Evolutionary conservation across 2,797 vertebrate species (phyloP).

Genomic region (Eulemur rubriventer): DNA sequence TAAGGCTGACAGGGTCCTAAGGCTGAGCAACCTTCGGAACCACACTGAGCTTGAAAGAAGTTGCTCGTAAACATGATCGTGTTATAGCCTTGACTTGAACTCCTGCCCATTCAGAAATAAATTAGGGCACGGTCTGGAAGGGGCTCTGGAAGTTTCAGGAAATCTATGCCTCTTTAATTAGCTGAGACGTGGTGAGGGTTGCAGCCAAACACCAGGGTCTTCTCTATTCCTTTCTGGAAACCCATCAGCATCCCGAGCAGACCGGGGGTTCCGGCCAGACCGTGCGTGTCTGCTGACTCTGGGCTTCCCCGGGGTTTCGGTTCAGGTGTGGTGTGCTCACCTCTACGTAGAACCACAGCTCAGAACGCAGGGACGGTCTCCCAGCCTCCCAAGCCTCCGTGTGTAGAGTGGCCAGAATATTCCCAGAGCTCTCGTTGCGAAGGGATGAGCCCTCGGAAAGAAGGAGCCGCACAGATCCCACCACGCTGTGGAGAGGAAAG

Average conservation of each 20-base stretch:
- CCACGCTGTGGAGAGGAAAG: background rate
- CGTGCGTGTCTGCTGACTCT: background rate
- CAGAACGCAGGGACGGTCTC: background rate
- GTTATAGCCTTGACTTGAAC: background rate
- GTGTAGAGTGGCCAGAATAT: background rate
- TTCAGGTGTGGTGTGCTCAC: accelerated
- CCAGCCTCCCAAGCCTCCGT: background rate
- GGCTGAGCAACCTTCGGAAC: background rate
- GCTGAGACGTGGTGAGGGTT: background rate
- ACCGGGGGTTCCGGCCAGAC: background rate
- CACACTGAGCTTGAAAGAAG: background rate
- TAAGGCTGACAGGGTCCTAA: background rate
- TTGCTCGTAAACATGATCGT: background rate
- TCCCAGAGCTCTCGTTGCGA: background rate
- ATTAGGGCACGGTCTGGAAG: background rate
- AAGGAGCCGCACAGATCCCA: background rate
- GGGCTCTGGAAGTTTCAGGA: background rate
- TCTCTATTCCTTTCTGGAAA: background rate
- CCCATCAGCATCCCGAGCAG: background rate
- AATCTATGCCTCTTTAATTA: background rate
- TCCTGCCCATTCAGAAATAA: background rate
- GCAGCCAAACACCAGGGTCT: background rate
- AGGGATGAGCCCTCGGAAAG: background rate
- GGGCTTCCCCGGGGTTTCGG: background rate
- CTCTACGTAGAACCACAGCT: background rate